Conservation (phyloP, 2,113 vertebrate genomes). For the Carollia perspicillata region DNA sequence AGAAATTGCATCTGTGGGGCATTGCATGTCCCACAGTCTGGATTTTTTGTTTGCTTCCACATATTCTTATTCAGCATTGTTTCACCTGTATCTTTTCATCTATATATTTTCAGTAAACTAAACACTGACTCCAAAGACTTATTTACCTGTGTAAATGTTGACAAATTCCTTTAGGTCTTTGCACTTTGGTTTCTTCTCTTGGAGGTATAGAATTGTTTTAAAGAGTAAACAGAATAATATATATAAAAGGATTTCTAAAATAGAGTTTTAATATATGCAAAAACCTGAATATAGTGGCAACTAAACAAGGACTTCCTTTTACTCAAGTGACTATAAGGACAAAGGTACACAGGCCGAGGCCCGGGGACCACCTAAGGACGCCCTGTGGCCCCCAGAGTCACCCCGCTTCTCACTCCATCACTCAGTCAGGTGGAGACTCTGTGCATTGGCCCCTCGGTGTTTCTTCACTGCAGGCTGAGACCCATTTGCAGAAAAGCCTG, state of each 20-base stretch:
- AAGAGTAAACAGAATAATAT: neutral
- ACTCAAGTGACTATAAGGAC: neutral
- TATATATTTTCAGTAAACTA: neutral
- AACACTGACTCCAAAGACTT: neutral
- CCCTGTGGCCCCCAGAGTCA: neutral
- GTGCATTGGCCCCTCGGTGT: neutral
- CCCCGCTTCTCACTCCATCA: neutral
- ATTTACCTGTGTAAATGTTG: neutral
- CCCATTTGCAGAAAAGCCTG: neutral
- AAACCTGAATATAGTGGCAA: neutral
- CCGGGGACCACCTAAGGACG: no score
- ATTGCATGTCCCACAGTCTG: neutral
- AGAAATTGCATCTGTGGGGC: neutral
- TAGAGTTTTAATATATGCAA: neutral
- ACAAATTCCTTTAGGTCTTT: neutral
- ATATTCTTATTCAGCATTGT: neutral
- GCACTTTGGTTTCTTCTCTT: neutral
- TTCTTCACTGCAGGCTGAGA: neutral
- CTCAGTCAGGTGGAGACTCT: neutral
- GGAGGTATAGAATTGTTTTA: neutral
- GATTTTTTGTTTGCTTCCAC: neutral
- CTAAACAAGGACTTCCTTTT: neutral
- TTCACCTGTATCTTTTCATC: neutral
- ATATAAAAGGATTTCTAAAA: neutral
- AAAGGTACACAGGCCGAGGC: neutral